Conservation (phyloP, 2,888 invertebrate genomes). For the Melipona beecheii region DNA sequence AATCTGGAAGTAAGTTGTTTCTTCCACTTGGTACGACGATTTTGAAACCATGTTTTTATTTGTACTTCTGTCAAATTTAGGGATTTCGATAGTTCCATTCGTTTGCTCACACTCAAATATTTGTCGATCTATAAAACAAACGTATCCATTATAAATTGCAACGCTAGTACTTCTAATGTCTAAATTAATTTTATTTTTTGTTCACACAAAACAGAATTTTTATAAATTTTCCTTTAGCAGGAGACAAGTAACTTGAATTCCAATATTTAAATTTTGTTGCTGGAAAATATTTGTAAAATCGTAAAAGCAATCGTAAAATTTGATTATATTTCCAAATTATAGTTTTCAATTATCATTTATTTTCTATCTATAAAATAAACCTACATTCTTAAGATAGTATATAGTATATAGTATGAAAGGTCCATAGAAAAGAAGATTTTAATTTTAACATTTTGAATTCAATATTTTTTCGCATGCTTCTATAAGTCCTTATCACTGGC, state of each 20-base stretch:
- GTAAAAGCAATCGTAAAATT: not conserved
- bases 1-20: slow-evolving; percentile 96
- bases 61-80: slow-evolving; percentile 96
- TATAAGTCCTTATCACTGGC: too few relatives aligned
- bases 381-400: too few relatives aligned
- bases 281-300: too few relatives aligned
- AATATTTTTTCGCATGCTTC: too few relatives aligned
- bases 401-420: too few relatives aligned
- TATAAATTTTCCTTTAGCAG: not conserved
- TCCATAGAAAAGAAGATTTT: too few relatives aligned
- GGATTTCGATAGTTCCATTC: slow-evolving; percentile 96
- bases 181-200: not conserved
- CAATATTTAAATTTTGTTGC: not conserved
- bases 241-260: too few relatives aligned
- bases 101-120: slow-evolving; percentile 97
- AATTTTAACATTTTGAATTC: too few relatives aligned
- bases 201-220: not conserved
- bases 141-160: not conserved
- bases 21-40: slow-evolving; percentile 98
- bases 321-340: not conserved
- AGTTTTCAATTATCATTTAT: not conserved
- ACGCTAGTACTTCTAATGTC: not conserved
- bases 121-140: slow-evolving; percentile 90
- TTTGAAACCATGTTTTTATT: slow-evolving; percentile 99
- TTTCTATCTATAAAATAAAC: not conserved